Evolutionary conservation across 2,113 vertebrate genomes (phyloP), one percentile per base, ranked within the genome.

Genomic region (Cheirogaleus medius): DNA sequence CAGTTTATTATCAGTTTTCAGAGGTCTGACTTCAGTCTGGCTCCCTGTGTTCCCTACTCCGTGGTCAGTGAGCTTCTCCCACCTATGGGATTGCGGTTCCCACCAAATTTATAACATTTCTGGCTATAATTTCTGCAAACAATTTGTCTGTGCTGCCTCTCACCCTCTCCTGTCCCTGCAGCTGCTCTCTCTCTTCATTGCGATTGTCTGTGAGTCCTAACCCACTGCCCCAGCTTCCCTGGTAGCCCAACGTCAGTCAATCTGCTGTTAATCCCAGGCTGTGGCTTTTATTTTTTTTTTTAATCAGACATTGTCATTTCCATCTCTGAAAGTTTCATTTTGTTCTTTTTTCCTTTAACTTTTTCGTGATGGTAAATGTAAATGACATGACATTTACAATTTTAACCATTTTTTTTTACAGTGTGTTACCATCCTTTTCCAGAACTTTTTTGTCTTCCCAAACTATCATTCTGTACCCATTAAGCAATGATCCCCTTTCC

Each of bases 221-320:
- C 29, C 27, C 27, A 34, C 7, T 27, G 1, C 29, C 42, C 17
- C 49, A 60, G 34, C 76, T 95, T 87, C 74, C 60, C 11, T 0
- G 1, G 27, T 2, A 6, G 14, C 21, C 4, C 7, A n/a, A n/a
- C n/a, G n/a, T n/a, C 52, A 21, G 8, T 8, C 4, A 9, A 20
- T 54, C 21, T 29, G 32, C 2, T 29, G 2, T 14, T 42, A 25
- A 71, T 20, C 2, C 3, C 15, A 27, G 1, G 12, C 15, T 88
- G 27, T 7, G 17, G 21, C 18, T 47, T 21, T 37, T 56, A 7
- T 21, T 52, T 52, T 52, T 47, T 47, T 39, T 58, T 47, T 47
- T 29, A 64, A 64, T 81, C 21, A 73, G 34, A 73, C 11, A 10
- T 47, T 71, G 21, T 14, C 34, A 23, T 37, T n/a, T 64, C 32